These are phyloP conservation scores for Agriotes lineatus DNA, from an alignment of 2,888 invertebrate species.

Conservation along the genomic window DNA sequence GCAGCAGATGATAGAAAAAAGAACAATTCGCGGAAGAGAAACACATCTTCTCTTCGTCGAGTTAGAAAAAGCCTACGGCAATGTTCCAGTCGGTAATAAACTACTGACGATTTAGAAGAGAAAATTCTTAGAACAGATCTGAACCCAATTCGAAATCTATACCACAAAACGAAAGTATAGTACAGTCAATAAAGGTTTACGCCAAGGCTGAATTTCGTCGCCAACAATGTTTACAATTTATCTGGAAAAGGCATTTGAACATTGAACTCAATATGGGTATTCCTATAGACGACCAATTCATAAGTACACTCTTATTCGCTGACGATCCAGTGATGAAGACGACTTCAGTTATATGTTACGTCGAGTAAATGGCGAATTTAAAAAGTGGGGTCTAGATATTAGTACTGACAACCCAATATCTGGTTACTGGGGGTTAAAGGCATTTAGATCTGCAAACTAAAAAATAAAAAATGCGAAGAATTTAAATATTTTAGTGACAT, in stretches of 20 bases:
- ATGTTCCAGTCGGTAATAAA: neutral
- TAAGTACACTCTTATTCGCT: neutral
- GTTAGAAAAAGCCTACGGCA: neutral
- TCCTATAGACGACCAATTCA: neutral
- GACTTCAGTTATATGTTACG: neutral
- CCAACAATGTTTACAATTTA: neutral
- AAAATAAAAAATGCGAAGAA: neutral
- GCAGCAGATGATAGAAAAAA: neutral
- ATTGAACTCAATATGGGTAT: neutral
- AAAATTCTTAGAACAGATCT: neutral
- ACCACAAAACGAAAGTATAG: neutral
- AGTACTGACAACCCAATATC: too few species aligned
- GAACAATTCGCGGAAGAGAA: neutral
- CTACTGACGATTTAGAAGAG: neutral
- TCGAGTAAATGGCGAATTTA: neutral
- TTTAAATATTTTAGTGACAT: too few species aligned
- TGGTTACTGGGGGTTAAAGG: neutral
- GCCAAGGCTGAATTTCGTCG: neutral
- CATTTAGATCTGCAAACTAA: neutral
- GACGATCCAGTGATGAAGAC: neutral
- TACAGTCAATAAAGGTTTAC: neutral
- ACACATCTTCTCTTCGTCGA: neutral
- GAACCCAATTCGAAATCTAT: neutral
- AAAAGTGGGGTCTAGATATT: too few species aligned
- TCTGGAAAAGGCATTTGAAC: neutral